phyloP scores from a whole-genome alignment of 2,888 invertebrate species.

The Tetanocera ferruginea region DNA sequence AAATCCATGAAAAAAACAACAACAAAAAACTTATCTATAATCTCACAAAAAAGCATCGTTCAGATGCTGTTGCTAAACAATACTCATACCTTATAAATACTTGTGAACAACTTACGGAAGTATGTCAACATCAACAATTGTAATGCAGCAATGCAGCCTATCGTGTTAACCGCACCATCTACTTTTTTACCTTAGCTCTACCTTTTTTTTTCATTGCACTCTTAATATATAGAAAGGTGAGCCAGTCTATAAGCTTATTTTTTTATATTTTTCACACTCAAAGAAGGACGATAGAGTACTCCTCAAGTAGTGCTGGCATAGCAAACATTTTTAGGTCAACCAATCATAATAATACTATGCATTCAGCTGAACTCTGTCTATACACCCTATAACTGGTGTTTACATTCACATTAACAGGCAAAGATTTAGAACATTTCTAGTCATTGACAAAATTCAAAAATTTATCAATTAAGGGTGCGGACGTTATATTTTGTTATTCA shows the following conservation, averaged over 20 bases:
- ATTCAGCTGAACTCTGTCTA: neutral
- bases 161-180: neutral
- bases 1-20: no score
- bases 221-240: neutral
- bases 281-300: neutral
- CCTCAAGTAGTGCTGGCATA: neutral
- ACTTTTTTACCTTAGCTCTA: neutral
- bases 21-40: neutral
- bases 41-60: neutral
- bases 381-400: neutral
- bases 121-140: neutral
- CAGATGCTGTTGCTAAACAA: neutral
- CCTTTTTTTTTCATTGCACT: neutral
- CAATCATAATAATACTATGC: neutral
- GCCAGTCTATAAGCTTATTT: neutral
- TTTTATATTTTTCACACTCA: neutral
- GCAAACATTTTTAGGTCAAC: constrained; percentile 26
- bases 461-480: no score
- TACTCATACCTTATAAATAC: constrained; percentile 18
- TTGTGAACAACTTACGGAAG: neutral
- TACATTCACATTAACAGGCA: no score
- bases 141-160: neutral
- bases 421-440: no score
- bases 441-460: no score
- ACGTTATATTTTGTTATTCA: no score